Conservation (phyloP, 1,140 invertebrate species). For the Drosophila pectinifera region DNA sequence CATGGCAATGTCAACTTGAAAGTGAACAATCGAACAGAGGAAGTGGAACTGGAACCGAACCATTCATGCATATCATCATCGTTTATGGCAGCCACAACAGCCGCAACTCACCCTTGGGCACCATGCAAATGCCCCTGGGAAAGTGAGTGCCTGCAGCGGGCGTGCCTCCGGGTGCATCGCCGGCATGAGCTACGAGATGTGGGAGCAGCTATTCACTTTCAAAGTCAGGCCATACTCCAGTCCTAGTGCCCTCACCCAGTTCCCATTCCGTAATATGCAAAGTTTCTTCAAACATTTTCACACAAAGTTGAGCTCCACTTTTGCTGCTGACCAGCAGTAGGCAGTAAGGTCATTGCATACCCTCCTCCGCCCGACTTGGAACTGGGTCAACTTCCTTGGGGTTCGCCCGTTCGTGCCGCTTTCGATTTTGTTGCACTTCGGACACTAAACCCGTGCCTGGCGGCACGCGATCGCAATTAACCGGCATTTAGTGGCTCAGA, state of each 20-base stretch:
- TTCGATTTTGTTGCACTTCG: conserved; percentile 54
- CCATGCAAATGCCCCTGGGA: conserved; percentile 50
- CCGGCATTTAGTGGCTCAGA: conserved; percentile 39
- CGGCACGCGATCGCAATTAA: conserved; percentile 48
- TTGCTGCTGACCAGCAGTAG: conserved; percentile 41
- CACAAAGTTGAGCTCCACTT: conserved; percentile 47
- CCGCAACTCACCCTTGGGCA: conserved; percentile 10
- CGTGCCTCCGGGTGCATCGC: conserved; percentile 10
- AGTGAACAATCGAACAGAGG: conserved; percentile 28
- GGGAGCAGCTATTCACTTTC: conserved; percentile 29
- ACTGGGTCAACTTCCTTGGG: conserved; percentile 38
- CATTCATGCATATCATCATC: conserved; percentile 48
- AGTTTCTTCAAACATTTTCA: conserved; percentile 49
- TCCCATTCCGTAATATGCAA: conserved; percentile 40
- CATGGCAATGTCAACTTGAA: conserved; percentile 25
- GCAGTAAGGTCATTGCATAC: conserved; percentile 41
- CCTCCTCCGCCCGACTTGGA: conserved; percentile 16
- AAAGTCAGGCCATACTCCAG: conserved; percentile 38
- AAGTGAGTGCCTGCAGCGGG: conserved; percentile 5
- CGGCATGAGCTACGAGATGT: conserved; percentile 7
- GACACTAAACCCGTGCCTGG: conserved; percentile 37
- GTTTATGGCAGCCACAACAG: conserved; percentile 5
- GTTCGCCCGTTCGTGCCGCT: conserved; percentile 31
- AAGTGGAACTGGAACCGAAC: conserved; percentile 14
- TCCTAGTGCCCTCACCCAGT: neutral